Evolutionary conservation across 2,797 vertebrate genomes (phyloP), one percentile per base, ranked within the genome.

Genomic region (Trachops cirrhosus): DNA sequence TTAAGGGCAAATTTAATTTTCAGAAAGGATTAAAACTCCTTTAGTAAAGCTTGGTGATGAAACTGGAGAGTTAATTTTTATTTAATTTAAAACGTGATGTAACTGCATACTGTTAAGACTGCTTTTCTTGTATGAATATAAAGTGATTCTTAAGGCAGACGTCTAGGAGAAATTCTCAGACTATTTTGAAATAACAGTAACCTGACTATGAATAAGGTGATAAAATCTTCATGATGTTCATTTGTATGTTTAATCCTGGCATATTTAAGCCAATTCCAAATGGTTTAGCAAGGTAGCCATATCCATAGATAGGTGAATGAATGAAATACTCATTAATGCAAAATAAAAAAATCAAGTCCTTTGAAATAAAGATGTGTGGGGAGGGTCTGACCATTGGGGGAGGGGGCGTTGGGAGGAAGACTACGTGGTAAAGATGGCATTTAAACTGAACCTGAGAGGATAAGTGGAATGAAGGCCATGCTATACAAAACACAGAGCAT

Each of bases 21-120:
- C 67, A 21, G 82, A 71, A 93, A 97, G 21, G 24, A 93, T 86
- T 93, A 79, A 86, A 94, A 78, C 11, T 89, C 29, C 80, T 94
- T 87, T 91, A 96, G 50, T 48, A 79, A 75, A 89, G 34, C 29
- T 91, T 91, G 22, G 32, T 95, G 48, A 79, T 82, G 52, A 96
- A 96, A 39, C 82, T 91, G 32, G 29, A 88, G 26, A 89, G 9
- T 78, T 93, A 54, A 19, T 34, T 95, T 86, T 59, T 22, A 54
- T 82, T 96, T 89, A 75, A 94, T 85, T 96, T 96, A 70, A 89
- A 94, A 59, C 52, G 44, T 80, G 50, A n/a, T 78, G 12, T 89
- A 92, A 71, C 54, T 62, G 1, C 71, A 68, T 29, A 82, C 24
- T 90, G 26, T 84, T 92, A 93, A 50, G n/a, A 73, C 89, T 41